Conservation (phyloP, 2,797 vertebrate genomes). For the Oceanodroma leucorhoa region DNA sequence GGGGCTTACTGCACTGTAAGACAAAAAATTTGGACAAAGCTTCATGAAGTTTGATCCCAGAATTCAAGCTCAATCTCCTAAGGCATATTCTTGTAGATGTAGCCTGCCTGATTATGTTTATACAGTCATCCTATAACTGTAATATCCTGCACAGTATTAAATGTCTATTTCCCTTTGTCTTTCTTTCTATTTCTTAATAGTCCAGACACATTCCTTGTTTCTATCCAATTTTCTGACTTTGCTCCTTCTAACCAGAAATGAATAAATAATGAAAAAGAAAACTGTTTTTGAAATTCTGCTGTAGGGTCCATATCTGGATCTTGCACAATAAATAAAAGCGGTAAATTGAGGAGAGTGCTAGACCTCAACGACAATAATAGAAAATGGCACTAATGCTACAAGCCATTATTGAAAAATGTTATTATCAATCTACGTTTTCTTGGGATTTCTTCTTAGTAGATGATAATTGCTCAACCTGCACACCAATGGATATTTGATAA, state of each 20-base stretch:
- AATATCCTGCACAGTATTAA: background rate
- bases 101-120: background rate
- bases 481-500: conserved; percentile 38
- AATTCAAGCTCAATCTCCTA: background rate
- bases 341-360: background rate
- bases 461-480: background rate
- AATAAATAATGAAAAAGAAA: background rate
- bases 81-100: background rate
- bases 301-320: background rate
- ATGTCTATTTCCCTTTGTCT: background rate
- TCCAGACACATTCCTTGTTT: background rate
- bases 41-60: background rate
- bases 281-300: background rate
- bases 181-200: background rate
- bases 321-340: background rate
- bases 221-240: background rate
- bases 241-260: background rate
- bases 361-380: background rate
- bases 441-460: conserved; percentile 7
- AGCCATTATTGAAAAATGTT: background rate
- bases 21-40: background rate
- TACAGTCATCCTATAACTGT: background rate
- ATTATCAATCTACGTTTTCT: background rate
- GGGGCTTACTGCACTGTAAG: background rate
- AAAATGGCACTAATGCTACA: conserved; percentile 12